Base-by-base conservation (phyloP, 2,797 vertebrate genomes). In the Myripristis murdjan region DNA sequence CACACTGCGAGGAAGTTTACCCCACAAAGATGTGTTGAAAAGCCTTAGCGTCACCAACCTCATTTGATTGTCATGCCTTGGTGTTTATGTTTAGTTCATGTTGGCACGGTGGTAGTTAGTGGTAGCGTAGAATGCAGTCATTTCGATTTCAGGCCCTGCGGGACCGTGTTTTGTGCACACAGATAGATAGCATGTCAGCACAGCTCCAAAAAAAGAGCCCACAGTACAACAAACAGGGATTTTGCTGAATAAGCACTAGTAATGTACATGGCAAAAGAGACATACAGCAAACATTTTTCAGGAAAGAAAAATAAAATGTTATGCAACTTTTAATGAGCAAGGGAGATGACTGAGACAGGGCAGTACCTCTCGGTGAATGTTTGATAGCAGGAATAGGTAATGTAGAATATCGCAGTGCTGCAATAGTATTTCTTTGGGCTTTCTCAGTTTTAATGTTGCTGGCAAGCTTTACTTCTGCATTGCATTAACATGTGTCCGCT, bases 401-500 rank as follows among this genome's bases (percentile, higher is more conserved):
- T 51, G 1, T 31, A 15, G 44, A 37, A 31, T 3, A 8, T 1
- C 24, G 18, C 1, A 48, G 4, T n/a, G n/a, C n/a, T 61, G 41
- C 54, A 22, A 52, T 18, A 33, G 12, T 10, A 5, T n/a, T 31
- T 31, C 28, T 31, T 7, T 7, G 2, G n/a, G n/a, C 4, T 44
- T 35, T 26, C 52, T 37, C 54, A 7, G 51, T 16, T 10, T 2
- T 26, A 57, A 56, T 22, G 53, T 49, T 46, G 31, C 48, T 56
- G 20, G 24, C 26, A 37, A 24, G 12, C 51, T 15, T 39, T 65
- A 52, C 56, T 52, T 75, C 59, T 54, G 2, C 51, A 0, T 12
- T 26, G 46, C 22, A 9, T 51, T 61, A 55, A 80, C 87, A 22
- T 77, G 88, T 66, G 74, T 51, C 35, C 26, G 64, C 81, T 70